These are phyloP conservation scores for Sphinx pinastri DNA, from an alignment of 2,888 invertebrate species.

Conservation along the genomic window DNA sequence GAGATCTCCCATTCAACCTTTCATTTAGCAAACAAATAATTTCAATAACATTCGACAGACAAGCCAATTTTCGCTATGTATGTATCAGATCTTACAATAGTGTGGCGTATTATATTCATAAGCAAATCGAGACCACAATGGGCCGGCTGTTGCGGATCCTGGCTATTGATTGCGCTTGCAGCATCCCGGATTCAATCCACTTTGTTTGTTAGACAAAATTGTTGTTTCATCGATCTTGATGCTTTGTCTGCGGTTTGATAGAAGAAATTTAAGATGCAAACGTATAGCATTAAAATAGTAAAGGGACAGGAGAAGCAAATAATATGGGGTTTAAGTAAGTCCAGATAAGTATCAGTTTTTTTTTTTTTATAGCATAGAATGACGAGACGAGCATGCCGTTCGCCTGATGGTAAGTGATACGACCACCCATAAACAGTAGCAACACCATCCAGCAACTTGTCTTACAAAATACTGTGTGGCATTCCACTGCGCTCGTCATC, in stretches of 20 bases:
- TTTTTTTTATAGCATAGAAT: too few relatives aligned
- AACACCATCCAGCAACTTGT: too few relatives aligned
- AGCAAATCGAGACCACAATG: constrained; percentile 44
- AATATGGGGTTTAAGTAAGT: too few relatives aligned
- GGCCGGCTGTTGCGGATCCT: constrained; percentile 33
- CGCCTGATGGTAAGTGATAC: too few relatives aligned
- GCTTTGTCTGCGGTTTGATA: not conserved
- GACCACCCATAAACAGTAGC: too few relatives aligned
- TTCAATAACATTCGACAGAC: not conserved
- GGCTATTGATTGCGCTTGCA: constrained; percentile 39
- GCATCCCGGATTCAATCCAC: constrained; percentile 19
- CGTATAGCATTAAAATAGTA: too few relatives aligned
- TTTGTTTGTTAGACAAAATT: constrained; percentile 22
- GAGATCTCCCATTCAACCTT: too few relatives aligned
- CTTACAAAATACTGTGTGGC: too few relatives aligned
- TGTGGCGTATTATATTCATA: constrained; percentile 40
- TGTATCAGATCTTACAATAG: constrained; percentile 23
- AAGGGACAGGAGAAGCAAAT: too few relatives aligned
- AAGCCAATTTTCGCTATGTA: not conserved
- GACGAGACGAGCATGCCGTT: too few relatives aligned
- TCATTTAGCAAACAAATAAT: not conserved
- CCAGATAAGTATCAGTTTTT: too few relatives aligned
- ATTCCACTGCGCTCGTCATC: too few relatives aligned
- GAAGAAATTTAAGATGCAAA: not conserved
- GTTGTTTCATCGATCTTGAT: constrained; percentile 12